These are phyloP conservation scores for Cervus canadensis DNA, from an alignment of 2,113 vertebrate genomes.

Conservation along the genomic window DNA sequence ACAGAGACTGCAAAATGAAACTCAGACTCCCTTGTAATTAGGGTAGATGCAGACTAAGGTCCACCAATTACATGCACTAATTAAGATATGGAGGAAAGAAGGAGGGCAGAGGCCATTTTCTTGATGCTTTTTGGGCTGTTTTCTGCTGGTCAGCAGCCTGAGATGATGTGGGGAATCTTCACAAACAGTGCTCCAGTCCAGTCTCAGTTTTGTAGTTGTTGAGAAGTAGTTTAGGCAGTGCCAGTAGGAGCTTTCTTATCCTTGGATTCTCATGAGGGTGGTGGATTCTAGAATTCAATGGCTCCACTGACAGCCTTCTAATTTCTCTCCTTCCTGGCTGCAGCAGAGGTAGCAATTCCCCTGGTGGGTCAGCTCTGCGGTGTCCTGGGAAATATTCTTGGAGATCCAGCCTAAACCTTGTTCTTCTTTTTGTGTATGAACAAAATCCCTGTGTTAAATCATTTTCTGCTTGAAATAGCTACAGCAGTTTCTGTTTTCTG, in stretches of 20 bases:
- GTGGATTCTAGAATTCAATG: neutral
- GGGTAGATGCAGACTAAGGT: neutral
- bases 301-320: neutral
- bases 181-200: neutral
- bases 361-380: neutral
- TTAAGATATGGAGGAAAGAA: neutral
- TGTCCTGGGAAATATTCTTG: neutral
- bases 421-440: neutral
- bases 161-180: neutral
- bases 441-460: neutral
- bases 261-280: neutral
- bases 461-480: neutral
- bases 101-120: neutral
- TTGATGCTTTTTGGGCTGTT: neutral
- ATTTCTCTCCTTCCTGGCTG: neutral
- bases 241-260: neutral
- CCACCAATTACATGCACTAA: too few relatives aligned
- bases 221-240: neutral
- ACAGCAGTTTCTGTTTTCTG: neutral
- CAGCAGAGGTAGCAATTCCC: neutral
- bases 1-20: neutral
- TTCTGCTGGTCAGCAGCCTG: neutral
- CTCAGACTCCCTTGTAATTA: neutral
- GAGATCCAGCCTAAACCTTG: neutral
- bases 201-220: neutral